Evolutionary conservation across 2,113 vertebrate species (phyloP), one percentile per base, ranked within the genome.

Genomic region (Stercorarius parasiticus): DNA sequence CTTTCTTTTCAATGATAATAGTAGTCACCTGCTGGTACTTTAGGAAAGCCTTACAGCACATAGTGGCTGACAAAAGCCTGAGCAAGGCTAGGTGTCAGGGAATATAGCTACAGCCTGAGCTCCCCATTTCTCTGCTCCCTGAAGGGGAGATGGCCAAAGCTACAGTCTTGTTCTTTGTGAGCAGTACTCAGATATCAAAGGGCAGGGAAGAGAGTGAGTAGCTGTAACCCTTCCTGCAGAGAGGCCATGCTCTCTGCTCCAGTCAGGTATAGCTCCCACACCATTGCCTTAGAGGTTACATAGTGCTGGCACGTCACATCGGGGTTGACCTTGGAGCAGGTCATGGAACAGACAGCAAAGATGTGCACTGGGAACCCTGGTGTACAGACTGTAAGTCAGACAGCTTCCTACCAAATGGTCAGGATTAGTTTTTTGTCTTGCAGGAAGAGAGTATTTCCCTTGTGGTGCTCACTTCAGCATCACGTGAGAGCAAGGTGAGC

Each of bases 281-380:
- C 53, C 12, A 4, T 34, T 64, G 30, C 32, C 20, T 47, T 45
- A 69, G 25, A 18, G 17, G 11, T 34, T n/a, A 11, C 3, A 2
- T 3, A 15, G 10, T 4, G 1, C 58, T 78, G 47, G 13, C 11
- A 23, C 1, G 1, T 36, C 32, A 36, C n/a, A 36, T 59, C 26
- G 56, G 30, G 53, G 21, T 77, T 2, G 2, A 53, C 21, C 32
- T 72, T 2, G 0, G 59, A 86, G 72, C 43, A 59, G 26, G 25
- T 9, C 6, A 11, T 53, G 26, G 47, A 77, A 72, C 76, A 79
- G 49, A 15, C 19, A 34, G 43, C 9, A 6, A 82, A 70, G 61
- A 27, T 27, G n/a, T 15, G 5, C 22, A 6, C 17, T 8, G 6
- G 52, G 40, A 71, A 13, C 19, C 17, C 11, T 1, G 1, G 26